These are phyloP conservation scores for Antheraea mylitta DNA, from an alignment of 1,140 invertebrate genomes.

Conservation along the genomic window DNA sequence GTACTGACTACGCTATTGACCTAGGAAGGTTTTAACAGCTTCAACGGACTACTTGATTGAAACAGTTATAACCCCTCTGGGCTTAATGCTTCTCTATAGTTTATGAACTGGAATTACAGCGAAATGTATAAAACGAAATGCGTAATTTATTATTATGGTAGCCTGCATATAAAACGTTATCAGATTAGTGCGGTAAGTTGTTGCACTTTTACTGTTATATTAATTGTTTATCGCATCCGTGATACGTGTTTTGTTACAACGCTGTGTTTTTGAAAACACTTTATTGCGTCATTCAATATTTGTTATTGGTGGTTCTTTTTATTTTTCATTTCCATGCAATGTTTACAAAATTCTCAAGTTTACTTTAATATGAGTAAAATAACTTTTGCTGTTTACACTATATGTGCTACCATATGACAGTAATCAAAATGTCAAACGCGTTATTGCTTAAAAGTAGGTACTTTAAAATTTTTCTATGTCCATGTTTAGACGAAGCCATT, in stretches of 20 bases:
- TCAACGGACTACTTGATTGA: no score
- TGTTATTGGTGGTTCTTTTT: no score
- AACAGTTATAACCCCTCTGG: background rate
- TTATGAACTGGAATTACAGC: background rate
- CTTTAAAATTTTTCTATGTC: no score
- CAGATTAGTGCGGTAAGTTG: conserved; percentile 26
- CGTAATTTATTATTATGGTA: conserved; percentile 13
- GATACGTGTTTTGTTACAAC: background rate
- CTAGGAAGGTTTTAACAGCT: no score
- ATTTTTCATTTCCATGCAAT: background rate
- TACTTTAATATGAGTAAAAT: no score
- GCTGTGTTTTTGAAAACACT: background rate
- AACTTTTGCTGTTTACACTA: no score
- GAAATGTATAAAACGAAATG: background rate
- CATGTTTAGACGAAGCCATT: no score
- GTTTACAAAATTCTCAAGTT: no score
- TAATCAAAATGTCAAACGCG: no score
- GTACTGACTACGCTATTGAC: no score
- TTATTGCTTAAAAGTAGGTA: no score
- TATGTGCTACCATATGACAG: no score
- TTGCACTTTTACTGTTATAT: conserved; percentile 19
- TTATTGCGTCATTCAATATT: background rate
- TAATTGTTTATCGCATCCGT: conserved; percentile 1
- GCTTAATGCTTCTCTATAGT: background rate
- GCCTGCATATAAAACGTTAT: conserved; percentile 20